These are phyloP conservation scores for Drosophila sulfurigaster DNA, from an alignment of 1,140 invertebrate species.

Conservation along the genomic window DNA sequence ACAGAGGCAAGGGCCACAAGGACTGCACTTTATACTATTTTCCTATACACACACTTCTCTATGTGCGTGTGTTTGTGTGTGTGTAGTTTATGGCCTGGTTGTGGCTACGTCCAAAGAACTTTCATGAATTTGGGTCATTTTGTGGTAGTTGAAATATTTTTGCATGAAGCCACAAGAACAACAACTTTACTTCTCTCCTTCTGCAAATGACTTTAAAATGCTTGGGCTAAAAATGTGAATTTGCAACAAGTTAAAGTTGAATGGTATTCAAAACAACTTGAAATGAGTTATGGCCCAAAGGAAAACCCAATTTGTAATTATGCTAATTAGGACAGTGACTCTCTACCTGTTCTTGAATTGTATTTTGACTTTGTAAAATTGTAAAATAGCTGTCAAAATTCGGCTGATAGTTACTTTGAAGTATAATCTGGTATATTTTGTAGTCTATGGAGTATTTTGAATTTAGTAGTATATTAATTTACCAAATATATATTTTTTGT, in stretches of 20 bases:
- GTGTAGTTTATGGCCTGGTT: constrained; percentile 45
- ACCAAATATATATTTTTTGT: too few relatives aligned
- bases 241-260: constrained; percentile 3
- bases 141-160: constrained; percentile 45
- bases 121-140: constrained; percentile 59
- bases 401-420: not conserved
- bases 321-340: not conserved
- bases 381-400: not conserved
- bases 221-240: not conserved
- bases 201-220: not conserved
- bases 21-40: constrained; percentile 23
- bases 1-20: constrained; percentile 24
- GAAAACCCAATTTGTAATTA: not conserved
- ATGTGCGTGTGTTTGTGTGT: constrained; percentile 5
- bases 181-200: not conserved
- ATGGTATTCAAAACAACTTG: not conserved
- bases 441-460: too few relatives aligned
- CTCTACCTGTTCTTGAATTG: not conserved
- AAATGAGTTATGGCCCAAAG: not conserved
- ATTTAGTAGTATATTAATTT: too few relatives aligned
- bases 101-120: constrained; percentile 32
- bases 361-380: too few relatives aligned
- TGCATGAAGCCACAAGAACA: not conserved
- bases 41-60: not conserved
- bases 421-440: too few relatives aligned